These are phyloP conservation scores for Diplosoma virens DNA, from an alignment of 23 tunicate species.

Conservation along the genomic window DNA sequence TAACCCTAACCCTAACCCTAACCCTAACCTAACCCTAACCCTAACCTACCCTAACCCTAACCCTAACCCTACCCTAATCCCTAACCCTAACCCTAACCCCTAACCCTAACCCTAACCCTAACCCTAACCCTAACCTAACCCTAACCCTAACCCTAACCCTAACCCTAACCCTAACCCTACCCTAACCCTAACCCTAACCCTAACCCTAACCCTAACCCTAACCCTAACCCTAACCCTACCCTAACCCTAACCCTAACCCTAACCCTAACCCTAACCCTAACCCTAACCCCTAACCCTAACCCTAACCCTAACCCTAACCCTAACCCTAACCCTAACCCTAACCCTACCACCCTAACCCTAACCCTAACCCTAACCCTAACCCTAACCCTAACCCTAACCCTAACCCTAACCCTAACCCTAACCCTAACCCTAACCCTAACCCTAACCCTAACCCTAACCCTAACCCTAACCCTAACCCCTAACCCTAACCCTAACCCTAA, in stretches of 20 bases:
- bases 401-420: slow-evolving; percentile 60
- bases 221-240: slow-evolving; percentile 96
- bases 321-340: slow-evolving; percentile 74
- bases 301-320: slow-evolving; percentile 90
- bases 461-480: slow-evolving; percentile 77
- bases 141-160: slow-evolving; percentile 88
- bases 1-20: slow-evolving; percentile 83
- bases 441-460: slow-evolving; percentile 91
- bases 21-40: slow-evolving; percentile 67
- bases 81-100: slow-evolving; percentile 79
- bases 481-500: slow-evolving; percentile 65
- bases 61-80: slow-evolving; percentile 51
- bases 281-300: slow-evolving; percentile 77
- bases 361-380: slow-evolving; percentile 78
- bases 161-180: slow-evolving; percentile 86
- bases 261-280: slow-evolving; percentile 87
- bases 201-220: slow-evolving; percentile 96
- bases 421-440: slow-evolving; percentile 69
- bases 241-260: slow-evolving; percentile 88
- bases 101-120: slow-evolving; percentile 84
- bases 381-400: slow-evolving; percentile 72
- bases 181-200: slow-evolving; percentile 96
- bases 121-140: slow-evolving; percentile 82
- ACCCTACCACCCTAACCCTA: slow-evolving; percentile 42
- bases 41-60: slow-evolving; percentile 87